These are phyloP conservation scores for Theristus sp. DNA, from an alignment of 2,888 invertebrate species.

Conservation along the genomic window DNA sequence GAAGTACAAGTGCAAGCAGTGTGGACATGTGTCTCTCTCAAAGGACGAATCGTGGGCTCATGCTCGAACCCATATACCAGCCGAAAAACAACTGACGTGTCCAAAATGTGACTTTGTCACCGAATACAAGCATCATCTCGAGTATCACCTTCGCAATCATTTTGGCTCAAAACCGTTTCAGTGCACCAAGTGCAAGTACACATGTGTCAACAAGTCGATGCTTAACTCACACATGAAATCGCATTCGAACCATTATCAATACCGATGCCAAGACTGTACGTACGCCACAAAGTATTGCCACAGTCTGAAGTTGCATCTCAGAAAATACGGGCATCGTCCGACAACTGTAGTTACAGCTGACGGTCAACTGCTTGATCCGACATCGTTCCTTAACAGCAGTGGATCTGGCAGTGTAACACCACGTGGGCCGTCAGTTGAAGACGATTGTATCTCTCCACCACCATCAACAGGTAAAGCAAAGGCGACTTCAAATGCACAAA, in stretches of 20 bases:
- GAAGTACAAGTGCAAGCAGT: slow-evolving; percentile 77
- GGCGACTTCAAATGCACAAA: no score
- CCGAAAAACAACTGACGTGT: slow-evolving; percentile 73
- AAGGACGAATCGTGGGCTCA: slow-evolving; percentile 88
- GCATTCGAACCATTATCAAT: slow-evolving; percentile 44
- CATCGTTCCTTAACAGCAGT: neutral
- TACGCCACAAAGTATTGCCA: slow-evolving; percentile 97
- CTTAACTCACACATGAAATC: slow-evolving; percentile 91
- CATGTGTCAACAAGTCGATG: slow-evolving; percentile 96
- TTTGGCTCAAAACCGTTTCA: slow-evolving; percentile 64
- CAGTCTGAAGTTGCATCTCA: slow-evolving; percentile 76
- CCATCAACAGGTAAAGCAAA: no score
- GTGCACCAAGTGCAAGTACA: slow-evolving; percentile 23
- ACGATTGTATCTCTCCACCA: neutral
- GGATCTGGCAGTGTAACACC: neutral
- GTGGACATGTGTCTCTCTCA: slow-evolving; percentile 59
- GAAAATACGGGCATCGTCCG: slow-evolving; percentile 68
- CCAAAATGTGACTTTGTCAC: slow-evolving; percentile 88
- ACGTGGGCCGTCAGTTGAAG: neutral
- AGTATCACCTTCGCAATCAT: slow-evolving; percentile 88
- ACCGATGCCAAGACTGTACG: slow-evolving; percentile 61
- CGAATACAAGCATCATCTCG: slow-evolving; percentile 92
- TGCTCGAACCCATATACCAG: slow-evolving; percentile 65
- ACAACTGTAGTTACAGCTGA: slow-evolving; percentile 67
- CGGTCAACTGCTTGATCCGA: slow-evolving; percentile 35